Conservation (phyloP, 2,888 invertebrate genomes). For the Megaustenia siamemsis region DNA sequence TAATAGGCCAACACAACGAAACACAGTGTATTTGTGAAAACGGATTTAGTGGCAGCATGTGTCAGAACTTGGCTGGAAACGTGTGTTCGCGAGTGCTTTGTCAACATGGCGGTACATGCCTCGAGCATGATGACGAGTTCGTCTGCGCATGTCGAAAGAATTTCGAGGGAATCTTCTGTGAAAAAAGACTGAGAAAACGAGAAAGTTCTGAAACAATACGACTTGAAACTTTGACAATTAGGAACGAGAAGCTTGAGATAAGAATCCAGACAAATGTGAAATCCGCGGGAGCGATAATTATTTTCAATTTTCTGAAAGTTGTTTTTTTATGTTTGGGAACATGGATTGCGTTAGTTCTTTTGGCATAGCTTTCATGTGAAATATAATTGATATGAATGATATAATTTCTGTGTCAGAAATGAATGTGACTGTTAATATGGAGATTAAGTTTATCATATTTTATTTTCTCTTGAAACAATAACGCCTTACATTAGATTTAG, state of each 20-base stretch:
- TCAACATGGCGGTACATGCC: conserved; percentile 46
- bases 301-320: too few species aligned
- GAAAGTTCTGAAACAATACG: not conserved
- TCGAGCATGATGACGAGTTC: conserved; percentile 34
- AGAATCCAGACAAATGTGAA: not conserved
- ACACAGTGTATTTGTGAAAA: not conserved
- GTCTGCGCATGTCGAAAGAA: conserved; percentile 12
- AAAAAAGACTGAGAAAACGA: conserved; percentile 27
- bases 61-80: not conserved
- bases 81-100: conserved; percentile 22
- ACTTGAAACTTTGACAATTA: not conserved
- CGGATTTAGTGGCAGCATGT: not conserved
- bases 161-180: conserved; percentile 25
- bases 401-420: too few species aligned
- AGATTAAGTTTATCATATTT: too few species aligned
- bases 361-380: too few species aligned
- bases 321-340: too few species aligned
- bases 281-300: too few species aligned
- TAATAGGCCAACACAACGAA: not conserved
- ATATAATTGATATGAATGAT: too few species aligned
- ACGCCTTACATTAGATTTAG: too few species aligned
- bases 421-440: too few species aligned
- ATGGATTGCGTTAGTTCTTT: too few species aligned
- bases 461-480: too few species aligned
- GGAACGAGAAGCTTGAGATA: not conserved